These are phyloP conservation scores for Lissonota sp. DNA, from an alignment of 2,888 invertebrate genomes.

Conservation along the genomic window DNA sequence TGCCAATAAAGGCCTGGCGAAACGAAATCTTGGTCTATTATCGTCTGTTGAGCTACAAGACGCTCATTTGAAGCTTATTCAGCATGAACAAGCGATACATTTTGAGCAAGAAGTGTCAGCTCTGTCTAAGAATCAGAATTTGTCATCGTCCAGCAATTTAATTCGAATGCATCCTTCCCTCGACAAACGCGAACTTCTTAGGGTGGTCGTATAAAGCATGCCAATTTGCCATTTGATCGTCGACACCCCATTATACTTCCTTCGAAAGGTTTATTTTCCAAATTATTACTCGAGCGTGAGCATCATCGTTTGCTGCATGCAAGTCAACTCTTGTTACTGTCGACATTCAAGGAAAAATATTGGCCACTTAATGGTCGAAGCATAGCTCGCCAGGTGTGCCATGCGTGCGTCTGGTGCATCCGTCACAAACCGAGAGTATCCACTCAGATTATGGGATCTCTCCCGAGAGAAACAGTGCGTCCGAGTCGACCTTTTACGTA, in stretches of 20 bases:
- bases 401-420: too few species aligned
- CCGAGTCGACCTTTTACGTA: too few species aligned
- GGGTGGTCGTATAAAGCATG: slow-evolving; percentile 58
- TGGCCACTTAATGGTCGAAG: slow-evolving; percentile 64
- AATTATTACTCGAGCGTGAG: too few species aligned
- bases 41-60: slow-evolving; percentile 20
- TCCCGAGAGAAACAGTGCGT: too few species aligned
- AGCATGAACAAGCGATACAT: not conserved
- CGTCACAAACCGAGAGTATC: too few species aligned
- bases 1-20: not conserved
- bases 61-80: slow-evolving; percentile 4
- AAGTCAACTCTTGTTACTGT: too few species aligned
- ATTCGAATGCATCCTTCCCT: slow-evolving; percentile 44
- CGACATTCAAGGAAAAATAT: too few species aligned
- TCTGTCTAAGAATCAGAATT: not conserved
- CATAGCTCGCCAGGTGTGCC: too few species aligned
- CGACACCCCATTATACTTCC: slow-evolving; percentile 51
- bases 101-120: slow-evolving; percentile 43
- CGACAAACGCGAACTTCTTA: slow-evolving; percentile 47
- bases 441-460: too few species aligned
- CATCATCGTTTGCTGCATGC: too few species aligned
- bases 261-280: slow-evolving; percentile 23
- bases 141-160: slow-evolving; percentile 41
- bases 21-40: not conserved
- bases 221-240: slow-evolving; percentile 19